A percentile compares a stretch with the other conserved stretches of the same genome.
These are phyloP conservation scores for Myotis findleyi DNA, from an alignment of 2,797 vertebrate species.

Conservation along the genomic window DNA sequence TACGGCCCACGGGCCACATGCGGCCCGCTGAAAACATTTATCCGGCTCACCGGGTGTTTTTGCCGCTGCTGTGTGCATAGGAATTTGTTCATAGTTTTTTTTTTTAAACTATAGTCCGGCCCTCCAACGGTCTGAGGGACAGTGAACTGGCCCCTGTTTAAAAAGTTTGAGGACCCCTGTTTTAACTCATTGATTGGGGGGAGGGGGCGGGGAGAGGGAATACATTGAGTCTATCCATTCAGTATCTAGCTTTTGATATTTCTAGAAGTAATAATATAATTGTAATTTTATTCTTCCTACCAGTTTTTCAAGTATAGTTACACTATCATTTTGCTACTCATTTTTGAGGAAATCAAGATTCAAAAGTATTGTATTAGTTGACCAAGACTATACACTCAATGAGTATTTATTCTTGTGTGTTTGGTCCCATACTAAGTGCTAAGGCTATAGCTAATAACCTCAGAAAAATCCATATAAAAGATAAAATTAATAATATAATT, in stretches of 20 bases:
- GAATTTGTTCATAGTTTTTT: no score
- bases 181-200: neutral
- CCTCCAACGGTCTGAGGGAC: no score
- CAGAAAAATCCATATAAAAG: slow-evolving; percentile 33
- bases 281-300: neutral
- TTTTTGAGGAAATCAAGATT: slow-evolving; percentile 48
- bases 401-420: neutral
- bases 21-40: no score
- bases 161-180: neutral
- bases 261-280: slow-evolving; percentile 37
- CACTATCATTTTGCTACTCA: slow-evolving; percentile 43
- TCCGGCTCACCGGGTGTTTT: no score
- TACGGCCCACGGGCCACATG: no score
- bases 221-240: neutral
- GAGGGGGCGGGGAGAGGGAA: neutral
- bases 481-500: neutral
- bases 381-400: slow-evolving; percentile 8
- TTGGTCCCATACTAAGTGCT: neutral
- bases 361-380: slow-evolving; percentile 38
- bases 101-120: no score
- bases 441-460: neutral
- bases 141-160: no score
- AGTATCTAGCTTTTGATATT: slow-evolving; percentile 17
- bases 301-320: slow-evolving; percentile 27
- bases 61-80: no score